Evolutionary conservation across 2,797 vertebrate species (phyloP).

Genomic region (Poeciliopsis gracilis): DNA sequence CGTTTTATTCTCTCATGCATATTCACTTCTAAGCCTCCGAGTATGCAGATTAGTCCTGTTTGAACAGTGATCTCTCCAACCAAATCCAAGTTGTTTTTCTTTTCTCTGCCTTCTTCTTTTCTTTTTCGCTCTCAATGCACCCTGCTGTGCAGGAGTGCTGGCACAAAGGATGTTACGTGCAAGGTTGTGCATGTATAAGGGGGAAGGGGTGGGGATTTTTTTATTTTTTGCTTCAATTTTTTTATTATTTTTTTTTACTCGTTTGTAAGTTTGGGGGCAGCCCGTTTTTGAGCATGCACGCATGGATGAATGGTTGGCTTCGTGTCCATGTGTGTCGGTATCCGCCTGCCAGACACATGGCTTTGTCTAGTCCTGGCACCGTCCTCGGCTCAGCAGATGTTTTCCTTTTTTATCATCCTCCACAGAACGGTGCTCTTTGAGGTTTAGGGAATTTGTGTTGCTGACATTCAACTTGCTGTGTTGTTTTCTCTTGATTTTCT

Average conservation of each 20-base stretch:
- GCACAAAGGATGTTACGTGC: slow-evolving; percentile 54
- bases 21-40: slow-evolving; percentile 81
- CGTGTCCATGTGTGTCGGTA: slow-evolving; percentile 58
- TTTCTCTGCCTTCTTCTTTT: slow-evolving; percentile 25
- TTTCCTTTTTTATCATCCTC: slow-evolving; percentile 84
- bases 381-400: slow-evolving; percentile 83
- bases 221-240: not conserved
- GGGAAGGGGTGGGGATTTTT: slow-evolving; percentile 16
- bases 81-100: slow-evolving; percentile 67
- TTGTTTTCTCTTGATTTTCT: slow-evolving; percentile 57
- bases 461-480: slow-evolving; percentile 61
- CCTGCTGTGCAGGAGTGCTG: slow-evolving; percentile 63
- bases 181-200: slow-evolving; percentile 29
- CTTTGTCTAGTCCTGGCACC: slow-evolving; percentile 84
- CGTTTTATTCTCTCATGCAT: slow-evolving; percentile 83
- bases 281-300: slow-evolving; percentile 61
- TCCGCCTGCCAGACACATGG: slow-evolving; percentile 79
- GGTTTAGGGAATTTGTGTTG: slow-evolving; percentile 67
- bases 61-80: slow-evolving; percentile 74
- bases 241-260: slow-evolving; percentile 48
- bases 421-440: slow-evolving; percentile 76
- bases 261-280: slow-evolving; percentile 72
- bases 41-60: slow-evolving; percentile 82
- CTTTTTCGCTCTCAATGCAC: slow-evolving; percentile 50
- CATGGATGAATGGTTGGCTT: slow-evolving; percentile 66